phyloP scores from a whole-genome alignment of 1,140 invertebrate genomes.

The Myzus persicae region DNA sequence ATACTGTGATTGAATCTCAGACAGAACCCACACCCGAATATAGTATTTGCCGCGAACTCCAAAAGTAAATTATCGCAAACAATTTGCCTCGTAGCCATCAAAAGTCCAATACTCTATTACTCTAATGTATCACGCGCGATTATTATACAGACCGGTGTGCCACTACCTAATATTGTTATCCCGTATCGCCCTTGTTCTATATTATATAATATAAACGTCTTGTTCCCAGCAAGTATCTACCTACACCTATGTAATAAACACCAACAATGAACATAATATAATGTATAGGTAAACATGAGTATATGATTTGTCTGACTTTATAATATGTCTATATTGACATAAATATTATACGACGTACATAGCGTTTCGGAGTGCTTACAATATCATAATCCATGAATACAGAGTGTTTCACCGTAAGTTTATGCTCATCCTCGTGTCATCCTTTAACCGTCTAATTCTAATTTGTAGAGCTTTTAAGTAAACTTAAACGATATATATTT shows the following conservation, averaged over 20 bases:
- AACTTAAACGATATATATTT: not conserved
- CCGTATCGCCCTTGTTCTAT: not conserved
- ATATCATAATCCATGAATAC: not conserved
- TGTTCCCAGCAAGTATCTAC: not conserved
- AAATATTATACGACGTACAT: not conserved
- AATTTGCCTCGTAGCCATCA: not conserved
- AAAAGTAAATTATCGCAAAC: not conserved
- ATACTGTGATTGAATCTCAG: not conserved
- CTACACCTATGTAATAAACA: not conserved
- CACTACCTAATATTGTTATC: not conserved
- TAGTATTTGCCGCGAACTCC: not conserved
- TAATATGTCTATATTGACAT: constrained; percentile 17
- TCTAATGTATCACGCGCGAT: not conserved
- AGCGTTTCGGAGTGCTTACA: not conserved
- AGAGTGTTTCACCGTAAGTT: not conserved
- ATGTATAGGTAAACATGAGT: not conserved
- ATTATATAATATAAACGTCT: not conserved
- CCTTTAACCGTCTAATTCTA: not conserved
- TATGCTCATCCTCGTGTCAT: not conserved
- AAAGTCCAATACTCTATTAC: not conserved
- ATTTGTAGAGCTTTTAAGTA: not conserved
- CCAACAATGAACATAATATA: not conserved
- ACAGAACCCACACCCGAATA: not conserved
- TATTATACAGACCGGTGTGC: not conserved
- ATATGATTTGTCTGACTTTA: not conserved